Percentiles rank a stretch among this genome's conserved stretches.
Conservation (phyloP, 2,113 vertebrate species). For the Galemys pyrenaicus region DNA sequence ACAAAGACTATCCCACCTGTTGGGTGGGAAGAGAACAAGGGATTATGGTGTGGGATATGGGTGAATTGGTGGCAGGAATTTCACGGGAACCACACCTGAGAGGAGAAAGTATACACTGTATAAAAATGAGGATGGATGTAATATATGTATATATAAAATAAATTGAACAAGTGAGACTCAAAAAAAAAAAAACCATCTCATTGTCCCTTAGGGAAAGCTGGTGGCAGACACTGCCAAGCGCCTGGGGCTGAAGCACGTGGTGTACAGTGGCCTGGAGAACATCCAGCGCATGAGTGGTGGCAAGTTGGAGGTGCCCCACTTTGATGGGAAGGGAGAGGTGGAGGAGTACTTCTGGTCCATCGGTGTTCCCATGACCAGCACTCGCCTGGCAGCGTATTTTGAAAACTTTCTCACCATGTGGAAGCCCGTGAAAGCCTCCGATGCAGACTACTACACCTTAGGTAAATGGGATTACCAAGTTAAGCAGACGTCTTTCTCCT, state of each 20-base stretch:
- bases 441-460: slow-evolving; percentile 58
- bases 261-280: slow-evolving; percentile 73
- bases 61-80: too few species aligned
- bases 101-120: too few species aligned
- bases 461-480: slow-evolving; percentile 22
- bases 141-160: too few species aligned
- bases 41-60: too few species aligned
- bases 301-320: slow-evolving; percentile 60
- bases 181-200: not conserved
- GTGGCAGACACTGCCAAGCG: slow-evolving; percentile 37
- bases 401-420: slow-evolving; percentile 65
- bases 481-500: not conserved
- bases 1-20: not conserved
- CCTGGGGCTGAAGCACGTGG: slow-evolving; percentile 61
- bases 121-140: too few species aligned
- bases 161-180: too few species aligned
- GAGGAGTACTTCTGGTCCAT: slow-evolving; percentile 68
- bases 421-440: slow-evolving; percentile 5
- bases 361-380: slow-evolving; percentile 64
- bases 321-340: slow-evolving; percentile 69
- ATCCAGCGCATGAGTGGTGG: slow-evolving; percentile 4
- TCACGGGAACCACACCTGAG: too few species aligned
- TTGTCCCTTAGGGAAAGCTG: slow-evolving; percentile 63
- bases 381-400: slow-evolving; percentile 59
- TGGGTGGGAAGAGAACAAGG: too few species aligned